Conservation (phyloP, 2,888 invertebrate genomes). For the Colostygia pectinataria region DNA sequence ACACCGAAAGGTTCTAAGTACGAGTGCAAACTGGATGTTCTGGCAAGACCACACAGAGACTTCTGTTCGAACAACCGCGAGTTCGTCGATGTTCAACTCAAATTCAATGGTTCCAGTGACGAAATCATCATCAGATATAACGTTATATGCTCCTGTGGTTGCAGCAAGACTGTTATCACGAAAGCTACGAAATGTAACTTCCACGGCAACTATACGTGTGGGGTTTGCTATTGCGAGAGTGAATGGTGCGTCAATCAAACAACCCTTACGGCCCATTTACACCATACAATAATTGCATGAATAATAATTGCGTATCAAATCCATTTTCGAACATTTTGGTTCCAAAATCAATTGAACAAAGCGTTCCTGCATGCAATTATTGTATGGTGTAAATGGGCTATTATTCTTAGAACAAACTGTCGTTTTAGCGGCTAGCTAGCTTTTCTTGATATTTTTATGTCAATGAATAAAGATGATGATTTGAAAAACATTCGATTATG, state of each 20-base stretch:
- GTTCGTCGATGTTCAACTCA: slow-evolving; percentile 4
- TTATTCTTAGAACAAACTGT: too few relatives aligned
- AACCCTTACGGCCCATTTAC: too few relatives aligned
- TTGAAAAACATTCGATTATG: too few relatives aligned
- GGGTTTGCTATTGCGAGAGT: slow-evolving; percentile 82
- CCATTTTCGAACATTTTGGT: too few relatives aligned
- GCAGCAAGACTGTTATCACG: slow-evolving; percentile 49
- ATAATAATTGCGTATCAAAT: too few relatives aligned
- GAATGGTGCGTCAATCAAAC: slow-evolving; percentile 72
- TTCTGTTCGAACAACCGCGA: slow-evolving; percentile 55
- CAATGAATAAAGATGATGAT: too few relatives aligned
- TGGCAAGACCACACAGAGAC: slow-evolving; percentile 33
- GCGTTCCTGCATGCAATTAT: too few relatives aligned
- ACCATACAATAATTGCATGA: too few relatives aligned
- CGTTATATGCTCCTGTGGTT: slow-evolving; percentile 65
- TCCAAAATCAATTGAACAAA: too few relatives aligned
- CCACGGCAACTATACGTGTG: slow-evolving; percentile 83
- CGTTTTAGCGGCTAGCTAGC: too few relatives aligned
- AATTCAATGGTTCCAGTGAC: slow-evolving; percentile 44
- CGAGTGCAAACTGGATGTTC: slow-evolving; percentile 41
- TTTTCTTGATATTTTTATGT: too few relatives aligned
- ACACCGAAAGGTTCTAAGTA: not conserved
- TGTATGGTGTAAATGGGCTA: too few relatives aligned
- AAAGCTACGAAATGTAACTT: slow-evolving; percentile 66
- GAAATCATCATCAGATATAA: slow-evolving; percentile 50